A percentile compares a stretch with the other conserved stretches of the same genome.
Evolutionary conservation across 1,140 invertebrate species (phyloP).

Genomic region (Drosophila guanche): DNA sequence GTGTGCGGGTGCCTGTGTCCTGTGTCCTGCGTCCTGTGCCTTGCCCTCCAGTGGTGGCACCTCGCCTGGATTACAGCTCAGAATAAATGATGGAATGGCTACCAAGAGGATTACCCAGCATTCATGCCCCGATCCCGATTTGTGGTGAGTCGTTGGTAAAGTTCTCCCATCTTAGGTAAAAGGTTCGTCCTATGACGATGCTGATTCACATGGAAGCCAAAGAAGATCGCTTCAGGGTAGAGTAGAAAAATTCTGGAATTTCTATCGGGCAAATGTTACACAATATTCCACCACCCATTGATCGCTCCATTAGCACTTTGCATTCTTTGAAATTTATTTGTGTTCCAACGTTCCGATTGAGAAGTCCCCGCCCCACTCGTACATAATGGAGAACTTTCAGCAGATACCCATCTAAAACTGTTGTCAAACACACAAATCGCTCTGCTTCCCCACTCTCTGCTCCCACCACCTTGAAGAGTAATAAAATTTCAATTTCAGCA

Average conservation of each 20-base stretch:
- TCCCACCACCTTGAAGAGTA: slow-evolving; percentile 46
- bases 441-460: slow-evolving; percentile 5
- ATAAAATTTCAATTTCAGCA: slow-evolving; percentile 73
- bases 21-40: background rate
- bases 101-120: slow-evolving; percentile 84
- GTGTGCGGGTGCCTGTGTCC: slow-evolving; percentile 13
- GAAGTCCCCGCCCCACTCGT: background rate
- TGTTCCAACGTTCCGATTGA: background rate
- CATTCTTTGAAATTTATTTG: too few species aligned
- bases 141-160: slow-evolving; percentile 84
- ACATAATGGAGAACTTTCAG: slow-evolving; percentile 19
- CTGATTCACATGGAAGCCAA: slow-evolving; percentile 1
- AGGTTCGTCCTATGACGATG: slow-evolving; percentile 18
- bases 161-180: slow-evolving; percentile 64
- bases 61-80: slow-evolving; percentile 76
- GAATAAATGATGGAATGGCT: slow-evolving; percentile 84
- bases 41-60: slow-evolving; percentile 41
- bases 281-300: too few species aligned
- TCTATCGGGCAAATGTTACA: too few species aligned
- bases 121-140: slow-evolving; percentile 84
- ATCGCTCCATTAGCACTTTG: too few species aligned
- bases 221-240: slow-evolving; percentile 15
- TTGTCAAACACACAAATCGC: slow-evolving; percentile 46
- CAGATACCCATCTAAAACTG: slow-evolving; percentile 33
- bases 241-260: too few species aligned